These are phyloP conservation scores for Donacobius atricapilla DNA, from an alignment of 2,113 vertebrate species.

Conservation along the genomic window DNA sequence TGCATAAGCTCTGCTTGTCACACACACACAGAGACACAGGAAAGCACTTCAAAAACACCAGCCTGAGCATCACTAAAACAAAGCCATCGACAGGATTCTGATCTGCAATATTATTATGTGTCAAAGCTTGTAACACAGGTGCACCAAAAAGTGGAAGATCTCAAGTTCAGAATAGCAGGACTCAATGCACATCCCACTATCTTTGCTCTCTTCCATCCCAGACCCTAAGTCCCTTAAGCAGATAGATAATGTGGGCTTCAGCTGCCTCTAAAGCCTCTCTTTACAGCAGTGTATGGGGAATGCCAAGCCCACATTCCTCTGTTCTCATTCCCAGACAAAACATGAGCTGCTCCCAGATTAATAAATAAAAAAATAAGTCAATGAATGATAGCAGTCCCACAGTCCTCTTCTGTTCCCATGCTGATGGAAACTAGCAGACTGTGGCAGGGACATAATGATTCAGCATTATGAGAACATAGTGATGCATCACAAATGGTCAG, in stretches of 20 bases:
- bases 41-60: not conserved
- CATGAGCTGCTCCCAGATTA: not conserved
- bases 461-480: not conserved
- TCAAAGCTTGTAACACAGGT: not conserved
- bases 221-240: not conserved
- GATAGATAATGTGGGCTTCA: not conserved
- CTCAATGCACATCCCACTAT: accelerated
- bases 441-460: not conserved
- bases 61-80: not conserved
- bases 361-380: not conserved
- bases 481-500: not conserved
- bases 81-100: not conserved
- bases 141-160: not conserved
- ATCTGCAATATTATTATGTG: not conserved
- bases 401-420: not conserved
- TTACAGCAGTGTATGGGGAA: accelerated
- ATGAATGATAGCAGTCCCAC: not conserved
- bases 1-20: not conserved
- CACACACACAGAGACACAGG: not conserved
- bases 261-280: not conserved
- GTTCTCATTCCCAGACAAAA: not conserved
- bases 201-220: not conserved
- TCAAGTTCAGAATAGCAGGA: not conserved
- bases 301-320: not conserved
- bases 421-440: not conserved